Evolutionary conservation across 53 echinoderm and acorn worm genomes (phyloP), one percentile per base, ranked within the genome.

Genomic region (Crossaster papposus): DNA sequence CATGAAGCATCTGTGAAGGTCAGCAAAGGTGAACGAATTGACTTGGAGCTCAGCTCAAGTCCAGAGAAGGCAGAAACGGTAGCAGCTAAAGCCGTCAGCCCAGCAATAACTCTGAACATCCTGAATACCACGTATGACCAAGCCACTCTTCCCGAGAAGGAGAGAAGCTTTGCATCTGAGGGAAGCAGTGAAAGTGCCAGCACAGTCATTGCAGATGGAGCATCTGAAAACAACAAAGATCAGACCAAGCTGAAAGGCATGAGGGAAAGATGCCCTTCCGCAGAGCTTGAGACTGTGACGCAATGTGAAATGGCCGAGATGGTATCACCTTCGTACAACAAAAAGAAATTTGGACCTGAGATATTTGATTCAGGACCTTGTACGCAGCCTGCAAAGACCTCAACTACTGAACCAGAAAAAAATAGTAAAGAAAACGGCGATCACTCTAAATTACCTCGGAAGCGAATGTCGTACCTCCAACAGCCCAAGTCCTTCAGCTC

Each of bases 131-230:
- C 54, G 26, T 91, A 65, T 78, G 91, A 85, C 3, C 51, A 22
- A 78, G 79, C n/a, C 30, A 54, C 79, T 6, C 54, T 68, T 17
- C 71, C 91, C 15, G 91, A 85, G 35, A 91, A 92, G 63, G 92
- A 94, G 65, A 91, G 73, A 51, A 91, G 91, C 30, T 86, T 90
- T 53, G 92, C 81, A n/a, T 90, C 90, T 28, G 94, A 92, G 64
- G 81, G 94, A 54, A 94, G 94, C 89, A 94, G 94, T 28, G 94
- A 94, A 54, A 94, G 91, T 89, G 91, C 89, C 38, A 94, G 94
- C 72, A 94, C 91, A 2, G 85, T 87, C 77, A 87, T 87, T 77
- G 87, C 63, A 34, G 87, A 87, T 12, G 76, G 35, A 26, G 18
- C 87, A 22, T 24, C 55, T 14, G 32, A 80, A 11, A 30, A 6